A percentile compares a stretch with the other conserved stretches of the same genome.
Conservation (phyloP, 2,113 vertebrate species). For the Triplophysa siluroides region DNA sequence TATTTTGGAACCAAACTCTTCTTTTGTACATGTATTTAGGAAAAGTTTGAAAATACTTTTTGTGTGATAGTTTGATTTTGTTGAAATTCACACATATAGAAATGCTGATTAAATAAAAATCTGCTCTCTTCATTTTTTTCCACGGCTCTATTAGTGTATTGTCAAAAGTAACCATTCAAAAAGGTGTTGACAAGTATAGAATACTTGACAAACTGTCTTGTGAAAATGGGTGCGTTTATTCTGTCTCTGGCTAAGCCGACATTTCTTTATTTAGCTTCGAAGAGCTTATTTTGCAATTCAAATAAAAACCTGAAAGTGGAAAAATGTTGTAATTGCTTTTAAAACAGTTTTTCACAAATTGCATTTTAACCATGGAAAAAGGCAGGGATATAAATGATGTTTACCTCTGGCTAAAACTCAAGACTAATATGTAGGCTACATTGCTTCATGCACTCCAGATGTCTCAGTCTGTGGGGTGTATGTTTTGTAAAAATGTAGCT, state of each 20-base stretch:
- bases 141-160: too few relatives aligned
- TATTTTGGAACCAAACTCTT: too few relatives aligned
- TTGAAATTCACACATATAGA: too few relatives aligned
- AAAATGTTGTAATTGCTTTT: slow-evolving; percentile 9
- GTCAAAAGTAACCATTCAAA: neutral
- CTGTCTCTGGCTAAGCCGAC: neutral
- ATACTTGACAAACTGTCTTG: neutral
- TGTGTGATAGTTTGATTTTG: too few relatives aligned
- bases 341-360: neutral
- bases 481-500: slow-evolving; percentile 23
- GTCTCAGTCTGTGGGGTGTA: neutral
- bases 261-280: slow-evolving; percentile 20
- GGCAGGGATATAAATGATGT: neutral
- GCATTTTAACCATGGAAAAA: neutral
- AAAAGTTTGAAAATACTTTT: too few relatives aligned
- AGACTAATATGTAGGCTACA: neutral
- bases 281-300: slow-evolving; percentile 2
- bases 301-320: slow-evolving; percentile 2
- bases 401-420: neutral
- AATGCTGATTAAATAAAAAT: too few relatives aligned
- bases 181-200: slow-evolving; percentile 8
- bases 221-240: slow-evolving; percentile 7
- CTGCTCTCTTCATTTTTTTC: too few relatives aligned
- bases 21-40: too few relatives aligned
- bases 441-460: neutral